Evolutionary conservation across 2,888 invertebrate genomes (phyloP).

Genomic region (Dysmachus trigonus): DNA sequence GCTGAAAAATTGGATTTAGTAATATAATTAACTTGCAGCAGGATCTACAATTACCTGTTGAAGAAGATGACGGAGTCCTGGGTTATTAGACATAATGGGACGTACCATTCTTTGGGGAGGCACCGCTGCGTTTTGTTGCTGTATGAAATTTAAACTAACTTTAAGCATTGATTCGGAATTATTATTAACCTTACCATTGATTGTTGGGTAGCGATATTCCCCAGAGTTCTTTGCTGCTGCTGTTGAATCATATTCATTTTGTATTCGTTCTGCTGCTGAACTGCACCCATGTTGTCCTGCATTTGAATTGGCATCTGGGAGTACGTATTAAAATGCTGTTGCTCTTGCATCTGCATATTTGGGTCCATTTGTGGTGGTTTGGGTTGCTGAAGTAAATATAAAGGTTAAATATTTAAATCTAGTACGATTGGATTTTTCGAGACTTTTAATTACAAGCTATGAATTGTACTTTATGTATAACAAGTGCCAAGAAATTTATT

Average conservation of each 20-base stretch:
- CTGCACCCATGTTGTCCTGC: constrained; percentile 56
- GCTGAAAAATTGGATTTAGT: constrained; percentile 46
- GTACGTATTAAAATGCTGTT: constrained; percentile 79
- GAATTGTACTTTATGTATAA: no score
- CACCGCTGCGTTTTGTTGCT: constrained; percentile 43
- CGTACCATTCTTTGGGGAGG: constrained; percentile 76
- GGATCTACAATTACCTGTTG: constrained; percentile 67
- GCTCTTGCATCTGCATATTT: constrained; percentile 69
- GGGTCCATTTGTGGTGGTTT: constrained; percentile 52
- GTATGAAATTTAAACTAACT: background rate
- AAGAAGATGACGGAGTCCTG: constrained; percentile 80
- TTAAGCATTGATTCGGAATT: background rate
- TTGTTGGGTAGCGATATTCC: constrained; percentile 52
- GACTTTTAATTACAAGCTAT: no score
- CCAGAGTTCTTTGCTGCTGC: constrained; percentile 50
- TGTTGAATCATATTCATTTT: constrained; percentile 54
- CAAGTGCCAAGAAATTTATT: no score
- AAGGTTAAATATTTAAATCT: background rate
- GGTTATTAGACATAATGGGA: constrained; percentile 79
- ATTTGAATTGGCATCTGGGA: constrained; percentile 63
- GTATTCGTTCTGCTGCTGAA: constrained; percentile 48
- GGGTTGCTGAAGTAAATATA: constrained; percentile 42
- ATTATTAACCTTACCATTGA: constrained; percentile 52
- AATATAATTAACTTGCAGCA: background rate
- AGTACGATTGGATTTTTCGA: no score